Base-by-base conservation (phyloP, 2,797 vertebrate species). In the Carapus acus region DNA sequence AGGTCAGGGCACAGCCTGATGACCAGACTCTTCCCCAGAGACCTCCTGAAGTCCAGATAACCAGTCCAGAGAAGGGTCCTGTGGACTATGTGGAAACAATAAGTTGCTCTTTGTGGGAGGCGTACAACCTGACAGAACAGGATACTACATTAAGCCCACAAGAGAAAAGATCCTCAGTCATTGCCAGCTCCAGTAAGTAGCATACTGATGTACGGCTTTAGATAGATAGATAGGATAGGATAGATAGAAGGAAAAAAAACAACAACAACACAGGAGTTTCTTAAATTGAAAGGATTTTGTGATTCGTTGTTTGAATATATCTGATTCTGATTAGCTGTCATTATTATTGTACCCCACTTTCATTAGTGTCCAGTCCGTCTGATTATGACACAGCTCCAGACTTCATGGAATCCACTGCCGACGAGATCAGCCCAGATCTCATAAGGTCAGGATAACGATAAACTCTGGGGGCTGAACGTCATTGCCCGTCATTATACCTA, bases 381-480 rank as follows among this genome's bases (percentile, higher is more conserved):
- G 96, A 98, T 79, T 96, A 97, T 14, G 94, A 97, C 46, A 96
- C 93, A 14, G 94, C 91, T 2, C 93, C 91, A 0, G 94, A 98
- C 53, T 81, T 89, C 13, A 87, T 91, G 1, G 92, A 94, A 71
- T 85, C 89, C n/a, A n/a, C n/a, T n/a, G n/a, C n/a, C 3, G 80
- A 85, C 0, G 91, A 90, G 2, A 85, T 85, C 72, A 82, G 76
- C 1, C 86, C 88, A 57, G 83, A 84, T 65, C 78, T 86, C 83
- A 36, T 34, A 1, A 78, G 77, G 81, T 83, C 15, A 60, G 51
- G 69, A 22, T 20, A 36, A 27, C 62, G 15, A 36, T 7, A 45
- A 34, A 58, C n/a, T n/a, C n/a, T n/a, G n/a, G n/a, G n/a, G n/a
- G n/a, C n/a, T n/a, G n/a, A n/a, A n/a, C n/a, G n/a, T n/a, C n/a